A percentile compares a stretch with the other conserved stretches of the same genome.
Conservation (phyloP, 2,113 vertebrate genomes). For the Lontra canadensis region DNA sequence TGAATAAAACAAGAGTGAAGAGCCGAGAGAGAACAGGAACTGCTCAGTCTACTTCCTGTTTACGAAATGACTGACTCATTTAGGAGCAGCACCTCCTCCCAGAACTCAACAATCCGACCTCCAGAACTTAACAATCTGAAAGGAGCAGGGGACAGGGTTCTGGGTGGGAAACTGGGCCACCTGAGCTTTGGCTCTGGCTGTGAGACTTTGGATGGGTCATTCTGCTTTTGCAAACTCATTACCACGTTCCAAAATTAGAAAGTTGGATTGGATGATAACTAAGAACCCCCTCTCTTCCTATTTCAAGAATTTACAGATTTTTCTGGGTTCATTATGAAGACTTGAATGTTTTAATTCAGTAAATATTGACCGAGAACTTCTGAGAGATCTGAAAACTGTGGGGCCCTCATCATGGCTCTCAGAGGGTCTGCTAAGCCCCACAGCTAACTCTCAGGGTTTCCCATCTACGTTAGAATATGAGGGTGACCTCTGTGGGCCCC, state of each 20-base stretch:
- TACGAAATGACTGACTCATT: neutral
- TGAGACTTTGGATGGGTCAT: neutral
- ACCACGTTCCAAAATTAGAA: neutral
- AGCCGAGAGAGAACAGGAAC: neutral
- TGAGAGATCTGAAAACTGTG: neutral
- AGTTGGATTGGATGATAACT: neutral
- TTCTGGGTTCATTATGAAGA: neutral
- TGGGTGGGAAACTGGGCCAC: neutral
- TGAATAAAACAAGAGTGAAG: neutral
- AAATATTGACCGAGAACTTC: neutral
- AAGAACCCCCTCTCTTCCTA: neutral
- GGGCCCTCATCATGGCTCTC: neutral
- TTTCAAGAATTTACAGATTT: neutral
- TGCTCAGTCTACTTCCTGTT: conserved; percentile 54
- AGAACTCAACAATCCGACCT: neutral
- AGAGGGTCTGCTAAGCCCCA: neutral
- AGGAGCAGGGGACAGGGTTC: neutral
- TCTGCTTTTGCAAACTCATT: neutral
- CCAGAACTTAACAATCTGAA: neutral
- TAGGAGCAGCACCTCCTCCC: too few species aligned
- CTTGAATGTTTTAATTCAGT: neutral
- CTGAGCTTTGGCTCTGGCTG: neutral
- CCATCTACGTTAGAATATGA: neutral
- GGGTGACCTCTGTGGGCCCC: neutral
- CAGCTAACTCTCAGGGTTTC: neutral